Evolutionary conservation across 2,888 invertebrate species (phyloP).

Genomic region (Drosophila birchii): DNA sequence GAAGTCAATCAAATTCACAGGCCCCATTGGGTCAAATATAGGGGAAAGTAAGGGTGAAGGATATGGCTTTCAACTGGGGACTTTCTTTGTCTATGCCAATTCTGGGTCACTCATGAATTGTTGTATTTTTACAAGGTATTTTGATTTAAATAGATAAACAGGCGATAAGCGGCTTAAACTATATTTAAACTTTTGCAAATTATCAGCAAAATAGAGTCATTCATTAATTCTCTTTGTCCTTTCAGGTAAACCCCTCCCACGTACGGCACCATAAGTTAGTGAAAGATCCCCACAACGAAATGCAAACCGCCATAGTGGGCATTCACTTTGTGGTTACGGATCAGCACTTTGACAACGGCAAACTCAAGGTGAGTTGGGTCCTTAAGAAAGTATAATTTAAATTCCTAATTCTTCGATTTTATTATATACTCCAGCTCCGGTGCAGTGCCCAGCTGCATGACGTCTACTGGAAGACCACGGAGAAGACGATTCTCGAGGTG

Average conservation of each 20-base stretch:
- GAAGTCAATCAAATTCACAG: constrained; percentile 43
- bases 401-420: neutral
- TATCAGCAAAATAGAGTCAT: no score
- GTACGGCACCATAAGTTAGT: constrained; percentile 82
- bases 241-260: constrained; percentile 82
- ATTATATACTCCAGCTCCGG: constrained; percentile 85
- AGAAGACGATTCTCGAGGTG: constrained; percentile 88
- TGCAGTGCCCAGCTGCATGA: constrained; percentile 89
- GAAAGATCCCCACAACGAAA: constrained; percentile 81
- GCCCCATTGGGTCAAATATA: neutral
- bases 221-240: no score
- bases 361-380: constrained; percentile 84
- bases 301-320: constrained; percentile 86
- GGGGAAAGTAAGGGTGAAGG: neutral
- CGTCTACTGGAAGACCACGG: constrained; percentile 89
- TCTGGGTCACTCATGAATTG: no score
- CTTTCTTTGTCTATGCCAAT: no score
- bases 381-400: rapidly evolving
- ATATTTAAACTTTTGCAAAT: no score
- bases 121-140: neutral
- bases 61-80: neutral
- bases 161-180: neutral
- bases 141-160: neutral
- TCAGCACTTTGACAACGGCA: constrained; percentile 86
- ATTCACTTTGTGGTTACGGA: constrained; percentile 86